phyloP scores from a whole-genome alignment of 2,113 vertebrate species.

The Seriola aureovittata region DNA sequence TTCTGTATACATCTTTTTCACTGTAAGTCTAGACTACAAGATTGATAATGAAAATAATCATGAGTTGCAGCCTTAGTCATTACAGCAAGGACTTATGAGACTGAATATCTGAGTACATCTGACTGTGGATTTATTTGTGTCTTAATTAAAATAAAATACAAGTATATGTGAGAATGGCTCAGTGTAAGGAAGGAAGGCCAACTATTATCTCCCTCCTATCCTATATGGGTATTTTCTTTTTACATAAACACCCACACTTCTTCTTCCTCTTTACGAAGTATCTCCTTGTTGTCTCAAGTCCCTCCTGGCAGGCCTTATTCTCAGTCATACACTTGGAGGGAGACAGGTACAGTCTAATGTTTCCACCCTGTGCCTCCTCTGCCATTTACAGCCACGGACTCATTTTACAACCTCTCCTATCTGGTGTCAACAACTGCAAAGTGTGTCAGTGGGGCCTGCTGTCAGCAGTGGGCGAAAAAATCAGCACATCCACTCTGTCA shows the following conservation, averaged over 20 bases:
- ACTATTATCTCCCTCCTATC: neutral
- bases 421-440: constrained; percentile 67
- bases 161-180: neutral
- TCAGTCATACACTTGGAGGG: constrained; percentile 18
- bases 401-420: constrained; percentile 70
- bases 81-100: neutral
- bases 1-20: neutral
- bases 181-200: neutral
- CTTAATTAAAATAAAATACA: neutral
- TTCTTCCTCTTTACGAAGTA: neutral
- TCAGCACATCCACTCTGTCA: constrained; percentile 41
- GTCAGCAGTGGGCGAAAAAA: constrained; percentile 56
- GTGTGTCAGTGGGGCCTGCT: constrained; percentile 51
- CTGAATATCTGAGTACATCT: neutral
- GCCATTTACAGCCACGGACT: constrained; percentile 69
- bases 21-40: neutral
- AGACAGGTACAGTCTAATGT: constrained; percentile 59
- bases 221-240: neutral
- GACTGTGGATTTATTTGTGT: neutral
- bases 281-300: neutral
- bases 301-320: constrained; percentile 13
- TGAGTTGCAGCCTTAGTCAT: neutral
- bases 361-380: constrained; percentile 62
- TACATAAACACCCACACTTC: neutral
- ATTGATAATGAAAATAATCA: neutral